These are phyloP conservation scores for Lycia hirtaria DNA, from an alignment of 2,888 invertebrate species.

Conservation along the genomic window DNA sequence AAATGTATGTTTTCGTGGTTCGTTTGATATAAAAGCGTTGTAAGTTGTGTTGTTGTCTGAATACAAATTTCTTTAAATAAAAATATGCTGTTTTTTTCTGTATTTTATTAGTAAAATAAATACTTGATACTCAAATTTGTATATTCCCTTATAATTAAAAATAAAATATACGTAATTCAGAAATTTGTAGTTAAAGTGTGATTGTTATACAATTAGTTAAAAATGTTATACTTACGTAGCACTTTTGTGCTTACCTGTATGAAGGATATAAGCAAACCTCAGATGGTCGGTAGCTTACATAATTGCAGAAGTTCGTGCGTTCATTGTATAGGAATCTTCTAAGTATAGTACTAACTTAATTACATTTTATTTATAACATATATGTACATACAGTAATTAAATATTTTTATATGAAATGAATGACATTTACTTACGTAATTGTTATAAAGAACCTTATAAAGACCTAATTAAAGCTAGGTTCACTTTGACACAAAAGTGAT, in stretches of 20 bases:
- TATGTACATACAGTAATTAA: constrained; percentile 7
- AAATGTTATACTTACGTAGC: no score
- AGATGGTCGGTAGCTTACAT: constrained; percentile 30
- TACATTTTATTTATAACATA: not conserved
- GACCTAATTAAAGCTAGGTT: no score
- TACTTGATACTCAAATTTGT: no score
- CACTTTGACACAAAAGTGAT: no score
- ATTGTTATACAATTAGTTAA: no score
- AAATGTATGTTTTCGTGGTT: constrained; percentile 9
- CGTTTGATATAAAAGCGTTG: not conserved
- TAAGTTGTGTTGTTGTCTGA: not conserved
- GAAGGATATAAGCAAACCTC: constrained; percentile 23
- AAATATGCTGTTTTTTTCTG: no score
- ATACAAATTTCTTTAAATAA: not conserved
- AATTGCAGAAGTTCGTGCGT: constrained; percentile 22
- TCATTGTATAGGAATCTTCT: constrained; percentile 20
- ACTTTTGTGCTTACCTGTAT: constrained; percentile 16
- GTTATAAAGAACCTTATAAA: no score
- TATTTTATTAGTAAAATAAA: no score
- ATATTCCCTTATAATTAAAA: no score
- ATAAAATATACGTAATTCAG: no score
- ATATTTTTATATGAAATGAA: not conserved
- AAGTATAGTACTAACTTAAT: constrained; percentile 2
- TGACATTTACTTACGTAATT: no score
- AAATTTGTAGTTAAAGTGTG: no score